A percentile compares a stretch with the other conserved stretches of the same genome.
These are phyloP conservation scores for Auanema freiburgensis DNA, from an alignment of 2,888 invertebrate genomes.

Conservation along the genomic window DNA sequence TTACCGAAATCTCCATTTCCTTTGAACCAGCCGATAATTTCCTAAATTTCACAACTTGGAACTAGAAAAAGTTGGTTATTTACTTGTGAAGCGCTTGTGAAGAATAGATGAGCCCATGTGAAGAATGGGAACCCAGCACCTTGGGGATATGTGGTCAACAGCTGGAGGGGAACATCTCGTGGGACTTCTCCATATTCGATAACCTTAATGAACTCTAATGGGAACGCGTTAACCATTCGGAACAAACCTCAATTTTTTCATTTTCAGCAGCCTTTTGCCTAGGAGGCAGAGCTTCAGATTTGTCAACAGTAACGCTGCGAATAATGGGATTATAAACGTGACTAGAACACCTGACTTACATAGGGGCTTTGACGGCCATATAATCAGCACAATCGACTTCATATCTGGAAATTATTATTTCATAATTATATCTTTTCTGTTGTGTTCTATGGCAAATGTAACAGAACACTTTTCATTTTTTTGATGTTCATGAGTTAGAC, in stretches of 20 bases:
- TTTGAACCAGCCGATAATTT: slow-evolving; percentile 62
- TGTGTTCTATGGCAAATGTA: neutral
- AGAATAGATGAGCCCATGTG: slow-evolving; percentile 64
- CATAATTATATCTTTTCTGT: neutral
- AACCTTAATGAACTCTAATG: slow-evolving; percentile 21
- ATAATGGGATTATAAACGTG: no score
- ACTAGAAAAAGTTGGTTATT: slow-evolving; percentile 4
- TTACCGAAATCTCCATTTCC: slow-evolving; percentile 63
- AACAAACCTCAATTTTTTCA: slow-evolving; percentile 37
- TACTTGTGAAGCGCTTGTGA: slow-evolving; percentile 53
- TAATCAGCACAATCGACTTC: slow-evolving; percentile 64
- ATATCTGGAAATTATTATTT: slow-evolving; percentile 30
- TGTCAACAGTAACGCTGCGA: slow-evolving; percentile 48
- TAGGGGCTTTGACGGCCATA: slow-evolving; percentile 50
- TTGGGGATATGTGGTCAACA: slow-evolving; percentile 62
- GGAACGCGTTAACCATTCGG: neutral
- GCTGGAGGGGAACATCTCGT: slow-evolving; percentile 47
- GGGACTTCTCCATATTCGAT: slow-evolving; percentile 50
- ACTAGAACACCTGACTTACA: slow-evolving; percentile 25
- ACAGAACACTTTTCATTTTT: no score
- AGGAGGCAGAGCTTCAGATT: slow-evolving; percentile 47
- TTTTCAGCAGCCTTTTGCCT: slow-evolving; percentile 52
- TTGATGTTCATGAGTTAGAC: no score
- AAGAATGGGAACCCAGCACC: slow-evolving; percentile 63
- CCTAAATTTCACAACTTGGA: slow-evolving; percentile 28